phyloP scores from a whole-genome alignment of 2,888 invertebrate genomes.

The Odontothrips loti region DNA sequence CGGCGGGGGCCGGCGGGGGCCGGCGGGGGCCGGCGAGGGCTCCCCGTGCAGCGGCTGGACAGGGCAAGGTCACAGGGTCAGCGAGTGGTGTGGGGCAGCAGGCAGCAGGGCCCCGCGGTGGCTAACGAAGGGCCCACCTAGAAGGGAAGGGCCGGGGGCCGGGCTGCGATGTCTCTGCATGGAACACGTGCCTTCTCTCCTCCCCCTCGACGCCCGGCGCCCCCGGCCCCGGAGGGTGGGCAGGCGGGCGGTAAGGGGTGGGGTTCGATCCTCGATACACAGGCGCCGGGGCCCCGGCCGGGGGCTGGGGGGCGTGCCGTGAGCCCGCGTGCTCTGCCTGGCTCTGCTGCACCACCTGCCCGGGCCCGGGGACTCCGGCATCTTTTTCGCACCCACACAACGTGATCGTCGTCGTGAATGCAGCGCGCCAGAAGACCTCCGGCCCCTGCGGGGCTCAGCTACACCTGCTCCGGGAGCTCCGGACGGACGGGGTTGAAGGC shows the following conservation, averaged over 20 bases:
- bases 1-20: background rate
- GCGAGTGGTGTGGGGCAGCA: background rate
- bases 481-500: no score
- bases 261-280: slow-evolving; percentile 3
- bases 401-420: no score
- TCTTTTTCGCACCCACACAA: no score
- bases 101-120: background rate
- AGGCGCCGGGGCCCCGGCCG: background rate
- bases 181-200: background rate
- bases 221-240: no score
- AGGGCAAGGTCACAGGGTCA: background rate
- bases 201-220: background rate
- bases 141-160: background rate
- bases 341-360: no score
- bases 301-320: no score
- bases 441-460: no score
- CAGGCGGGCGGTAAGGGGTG: background rate
- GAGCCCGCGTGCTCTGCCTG: no score
- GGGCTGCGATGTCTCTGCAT: slow-evolving; percentile 3
- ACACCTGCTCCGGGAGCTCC: no score
- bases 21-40: background rate
- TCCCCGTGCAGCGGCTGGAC: background rate
- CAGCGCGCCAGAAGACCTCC: no score
- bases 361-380: no score
- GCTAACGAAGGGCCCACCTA: background rate